Evolutionary conservation across 2,888 invertebrate genomes (phyloP), one percentile per base, ranked within the genome.

Genomic region (Pachymerium ferrugineum): DNA sequence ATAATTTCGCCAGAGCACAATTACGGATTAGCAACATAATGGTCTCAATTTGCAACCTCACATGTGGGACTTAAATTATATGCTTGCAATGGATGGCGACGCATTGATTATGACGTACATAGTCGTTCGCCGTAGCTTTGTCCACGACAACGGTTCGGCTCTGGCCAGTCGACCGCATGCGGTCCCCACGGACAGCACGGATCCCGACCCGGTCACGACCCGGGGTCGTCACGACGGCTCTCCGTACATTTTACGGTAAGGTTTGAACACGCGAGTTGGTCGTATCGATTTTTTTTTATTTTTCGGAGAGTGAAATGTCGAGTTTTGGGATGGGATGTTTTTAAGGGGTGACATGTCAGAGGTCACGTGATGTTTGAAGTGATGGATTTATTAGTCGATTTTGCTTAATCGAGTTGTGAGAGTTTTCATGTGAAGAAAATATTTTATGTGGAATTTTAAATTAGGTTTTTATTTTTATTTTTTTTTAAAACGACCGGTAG

Each of bases 21-120:
- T 47, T 47, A 47, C 47, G 47, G 47, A 47, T 47, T 47, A 47
- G 47, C 47, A 47, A 47, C 47, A 47, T 47, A 47, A 47, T 47
- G 47, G 47, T 47, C 47, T 47, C 47, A 47, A 47, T 47, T 47
- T 47, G 47, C 47, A 47, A 47, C 47, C 47, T 47, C 47, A 47
- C 47, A 47, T 47, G 47, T 47, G 47, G 47, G 47, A 47, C 47
- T 47, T 47, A 47, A 47, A 47, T 47, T 47, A 47, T 47, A 47
- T 47, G 47, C 47, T 19, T 47, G 47, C 47, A 16, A 47, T 47
- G 47, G 47, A 47, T 47, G 47, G 47, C 47, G 47, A 47, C 47
- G 47, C 47, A 47, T 47, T 47, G 47, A 47, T 47, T 47, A 47
- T 47, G 47, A 47, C 47, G 47, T 47, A 47, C 47, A 47, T 22